These are phyloP conservation scores for Neodiprion lecontei DNA, from an alignment of 1,140 invertebrate genomes.

Conservation along the genomic window DNA sequence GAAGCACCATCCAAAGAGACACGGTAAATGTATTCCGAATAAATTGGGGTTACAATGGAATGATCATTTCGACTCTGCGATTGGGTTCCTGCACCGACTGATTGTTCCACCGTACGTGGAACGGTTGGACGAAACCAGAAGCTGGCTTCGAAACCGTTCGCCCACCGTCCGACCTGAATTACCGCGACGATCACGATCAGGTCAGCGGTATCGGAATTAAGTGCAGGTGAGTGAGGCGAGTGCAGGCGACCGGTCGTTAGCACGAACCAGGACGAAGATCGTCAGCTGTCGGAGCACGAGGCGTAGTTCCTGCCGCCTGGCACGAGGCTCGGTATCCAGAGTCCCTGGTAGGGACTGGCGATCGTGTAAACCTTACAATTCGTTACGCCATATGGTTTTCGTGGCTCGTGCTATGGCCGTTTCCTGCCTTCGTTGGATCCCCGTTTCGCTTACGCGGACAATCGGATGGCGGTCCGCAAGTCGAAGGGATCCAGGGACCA, in stretches of 20 bases:
- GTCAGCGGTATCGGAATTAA: background rate
- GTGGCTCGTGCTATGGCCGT: no score
- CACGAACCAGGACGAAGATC: background rate
- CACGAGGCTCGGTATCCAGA: background rate
- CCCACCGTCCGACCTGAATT: background rate
- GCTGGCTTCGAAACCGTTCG: no score
- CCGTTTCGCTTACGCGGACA: no score
- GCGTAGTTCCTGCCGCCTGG: slow-evolving; percentile 1
- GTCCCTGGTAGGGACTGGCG: no score
- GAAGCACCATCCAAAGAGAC: no score
- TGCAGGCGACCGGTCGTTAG: background rate
- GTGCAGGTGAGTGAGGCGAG: background rate
- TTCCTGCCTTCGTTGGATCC: no score
- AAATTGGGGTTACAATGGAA: no score
- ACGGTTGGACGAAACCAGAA: background rate
- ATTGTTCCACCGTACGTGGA: background rate
- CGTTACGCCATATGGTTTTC: no score
- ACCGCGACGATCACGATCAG: background rate
- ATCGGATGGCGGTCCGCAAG: no score
- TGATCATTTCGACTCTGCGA: background rate
- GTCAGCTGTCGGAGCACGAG: background rate
- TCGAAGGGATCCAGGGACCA: no score
- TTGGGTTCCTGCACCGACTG: background rate
- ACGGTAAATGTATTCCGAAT: no score
- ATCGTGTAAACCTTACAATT: no score